Base-by-base conservation (phyloP, 2,888 invertebrate genomes). In the Ichneumoninae sp. region DNA sequence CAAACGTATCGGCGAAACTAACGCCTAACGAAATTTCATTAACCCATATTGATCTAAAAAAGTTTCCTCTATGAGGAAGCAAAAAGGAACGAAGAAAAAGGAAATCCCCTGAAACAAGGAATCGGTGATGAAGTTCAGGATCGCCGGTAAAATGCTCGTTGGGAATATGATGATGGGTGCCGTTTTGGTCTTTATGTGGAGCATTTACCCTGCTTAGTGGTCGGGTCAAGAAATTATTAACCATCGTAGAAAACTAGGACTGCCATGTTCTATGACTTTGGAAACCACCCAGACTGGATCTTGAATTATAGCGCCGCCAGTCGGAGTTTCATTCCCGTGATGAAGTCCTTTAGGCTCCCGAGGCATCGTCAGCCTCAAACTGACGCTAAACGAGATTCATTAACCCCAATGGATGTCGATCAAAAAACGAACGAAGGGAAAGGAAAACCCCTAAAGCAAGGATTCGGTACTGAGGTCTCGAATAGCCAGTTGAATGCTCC, bases 261-360 rank as follows among this genome's bases (percentile, higher is more conserved):
- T 13, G 13, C 3, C 3, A 5, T 44, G 8, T 36, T 36, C 3
- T 0, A 44, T 3, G 13, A 13, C 13, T 13, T 44, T 13, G 44
- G 3, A 13, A 44, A 44, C 13, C 13, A 44, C 44, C 13, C 44
- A 44, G 36, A 2, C 8, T 40, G 1, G 36, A 40, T 40, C 36
- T 40, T 8, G 1, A 8, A 40, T 40, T 8, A 8, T 8, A 8
- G 8, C 36, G 4, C 36, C 4, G 8, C 36, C 8, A 1, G 65
- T 40, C 40, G 54, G 68, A 66, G 76, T 76, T 68, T 76, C 52
- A 54, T 68, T 76, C 57, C 54, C 40, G 6, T 57, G 54, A 52
- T 76, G 13, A 68, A 76, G 44, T 54, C 68, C 66, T 52, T 76
- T 52, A 50, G 36, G 19, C 50, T 66, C 33, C 26, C 36, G 7